These are phyloP conservation scores for Cephus pulcher DNA, from an alignment of 2,888 invertebrate species.

Conservation along the genomic window DNA sequence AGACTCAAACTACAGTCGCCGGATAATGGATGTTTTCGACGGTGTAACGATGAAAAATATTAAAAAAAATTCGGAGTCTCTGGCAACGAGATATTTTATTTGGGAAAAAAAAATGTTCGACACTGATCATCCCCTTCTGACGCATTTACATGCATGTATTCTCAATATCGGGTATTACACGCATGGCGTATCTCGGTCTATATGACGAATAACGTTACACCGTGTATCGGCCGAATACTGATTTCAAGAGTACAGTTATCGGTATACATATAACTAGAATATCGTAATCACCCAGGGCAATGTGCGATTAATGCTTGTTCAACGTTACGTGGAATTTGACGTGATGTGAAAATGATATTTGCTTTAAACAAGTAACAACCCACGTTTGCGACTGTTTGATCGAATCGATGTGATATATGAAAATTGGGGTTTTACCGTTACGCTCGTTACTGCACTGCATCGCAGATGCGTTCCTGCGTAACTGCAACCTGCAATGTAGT, in stretches of 20 bases:
- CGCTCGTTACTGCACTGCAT: background rate
- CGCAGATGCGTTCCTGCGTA: background rate
- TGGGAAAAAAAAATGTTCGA: background rate
- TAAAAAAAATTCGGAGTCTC: background rate
- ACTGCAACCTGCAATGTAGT: background rate
- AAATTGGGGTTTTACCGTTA: background rate
- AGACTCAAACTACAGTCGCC: background rate
- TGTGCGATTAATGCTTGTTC: conserved; percentile 11
- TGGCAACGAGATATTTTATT: background rate
- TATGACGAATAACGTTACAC: background rate
- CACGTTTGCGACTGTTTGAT: background rate
- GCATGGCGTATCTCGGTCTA: background rate
- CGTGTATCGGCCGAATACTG: background rate
- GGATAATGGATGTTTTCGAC: background rate
- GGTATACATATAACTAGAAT: conserved; percentile 9
- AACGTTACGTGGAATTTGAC: background rate
- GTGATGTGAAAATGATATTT: background rate
- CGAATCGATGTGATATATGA: background rate
- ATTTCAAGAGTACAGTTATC: background rate
- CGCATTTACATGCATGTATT: background rate
- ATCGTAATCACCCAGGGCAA: conserved; percentile 24
- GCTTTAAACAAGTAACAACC: background rate
- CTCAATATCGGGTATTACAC: background rate
- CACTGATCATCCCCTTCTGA: background rate
- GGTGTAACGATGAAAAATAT: background rate